Percentiles rank a stretch among this genome's conserved stretches.
Evolutionary conservation across 2,888 invertebrate genomes (phyloP).

Genomic region (Phytoseiulus persimilis): DNA sequence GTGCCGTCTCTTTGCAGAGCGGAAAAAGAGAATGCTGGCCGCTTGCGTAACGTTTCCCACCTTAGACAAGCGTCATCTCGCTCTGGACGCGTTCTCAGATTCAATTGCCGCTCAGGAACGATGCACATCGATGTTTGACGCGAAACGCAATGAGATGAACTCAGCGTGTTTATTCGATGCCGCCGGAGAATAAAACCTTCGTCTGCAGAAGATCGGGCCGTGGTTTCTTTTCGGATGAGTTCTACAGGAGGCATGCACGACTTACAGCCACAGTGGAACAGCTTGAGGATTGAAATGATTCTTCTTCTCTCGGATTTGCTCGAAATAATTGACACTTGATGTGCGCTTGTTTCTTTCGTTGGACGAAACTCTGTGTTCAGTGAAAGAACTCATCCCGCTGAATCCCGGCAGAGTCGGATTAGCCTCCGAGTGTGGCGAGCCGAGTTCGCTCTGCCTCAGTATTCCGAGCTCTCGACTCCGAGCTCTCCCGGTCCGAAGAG

Average conservation of each 20-base stretch:
- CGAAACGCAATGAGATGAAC: no score
- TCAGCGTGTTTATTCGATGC: no score
- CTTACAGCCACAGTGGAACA: not conserved
- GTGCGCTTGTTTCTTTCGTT: not conserved
- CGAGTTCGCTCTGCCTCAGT: not conserved
- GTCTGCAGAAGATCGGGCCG: no score
- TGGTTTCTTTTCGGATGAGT: no score
- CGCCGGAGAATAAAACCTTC: no score
- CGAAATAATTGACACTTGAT: constrained; percentile 23
- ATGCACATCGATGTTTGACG: no score
- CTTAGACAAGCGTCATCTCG: not conserved
- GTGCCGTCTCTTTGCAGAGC: not conserved
- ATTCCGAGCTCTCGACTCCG: not conserved
- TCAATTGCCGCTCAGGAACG: no score
- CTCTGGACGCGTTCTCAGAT: not conserved
- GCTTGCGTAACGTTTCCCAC: not conserved
- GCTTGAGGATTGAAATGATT: constrained; percentile 16
- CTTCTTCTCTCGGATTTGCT: constrained; percentile 36
- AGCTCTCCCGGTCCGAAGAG: not conserved
- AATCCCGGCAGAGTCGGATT: not conserved
- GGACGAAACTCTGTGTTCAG: not conserved
- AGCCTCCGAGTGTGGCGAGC: not conserved
- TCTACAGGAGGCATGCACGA: not conserved
- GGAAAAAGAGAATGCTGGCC: not conserved
- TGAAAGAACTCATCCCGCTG: not conserved